These are phyloP conservation scores for Eumeta japonica DNA, from an alignment of 1,140 invertebrate species.

Conservation along the genomic window DNA sequence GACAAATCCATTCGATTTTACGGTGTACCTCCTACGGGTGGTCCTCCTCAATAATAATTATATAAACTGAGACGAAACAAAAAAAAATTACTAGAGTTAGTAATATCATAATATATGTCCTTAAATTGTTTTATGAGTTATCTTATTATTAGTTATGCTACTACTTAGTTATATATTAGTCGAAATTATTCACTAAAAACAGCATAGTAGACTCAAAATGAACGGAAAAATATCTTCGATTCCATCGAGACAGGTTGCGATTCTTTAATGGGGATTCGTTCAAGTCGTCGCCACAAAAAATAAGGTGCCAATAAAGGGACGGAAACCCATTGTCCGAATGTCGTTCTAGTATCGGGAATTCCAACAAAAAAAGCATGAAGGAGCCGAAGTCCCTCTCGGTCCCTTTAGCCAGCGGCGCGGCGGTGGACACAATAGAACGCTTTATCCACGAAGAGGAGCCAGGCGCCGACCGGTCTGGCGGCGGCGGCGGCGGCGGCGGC, in stretches of 20 bases:
- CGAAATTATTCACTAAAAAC: too few species aligned
- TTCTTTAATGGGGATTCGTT: conserved; percentile 43
- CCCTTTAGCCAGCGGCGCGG: conserved; percentile 35
- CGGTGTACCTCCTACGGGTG: too few species aligned
- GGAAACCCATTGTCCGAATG: conserved; percentile 54
- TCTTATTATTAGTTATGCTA: too few species aligned
- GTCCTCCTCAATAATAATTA: too few species aligned
- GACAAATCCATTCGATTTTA: too few species aligned
- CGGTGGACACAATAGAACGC: conserved; percentile 44
- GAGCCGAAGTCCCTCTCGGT: conserved; percentile 25
- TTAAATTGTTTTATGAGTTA: too few species aligned
- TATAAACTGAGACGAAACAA: too few species aligned
- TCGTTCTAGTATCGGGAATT: conserved; percentile 49
- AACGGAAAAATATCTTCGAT: not conserved
- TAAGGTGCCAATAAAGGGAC: conserved; percentile 57
- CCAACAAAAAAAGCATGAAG: conserved; percentile 33
- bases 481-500: conserved; percentile 35
- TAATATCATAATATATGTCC: too few species aligned
- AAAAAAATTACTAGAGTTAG: too few species aligned
- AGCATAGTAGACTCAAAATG: too few species aligned
- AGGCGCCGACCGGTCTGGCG: conserved; percentile 53
- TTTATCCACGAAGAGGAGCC: conserved; percentile 31
- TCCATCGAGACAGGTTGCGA: conserved; percentile 39
- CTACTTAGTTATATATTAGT: too few species aligned
- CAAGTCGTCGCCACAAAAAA: conserved; percentile 40